Evolutionary conservation across 2,888 invertebrate species (phyloP).

Genomic region (Resseliella maxima): DNA sequence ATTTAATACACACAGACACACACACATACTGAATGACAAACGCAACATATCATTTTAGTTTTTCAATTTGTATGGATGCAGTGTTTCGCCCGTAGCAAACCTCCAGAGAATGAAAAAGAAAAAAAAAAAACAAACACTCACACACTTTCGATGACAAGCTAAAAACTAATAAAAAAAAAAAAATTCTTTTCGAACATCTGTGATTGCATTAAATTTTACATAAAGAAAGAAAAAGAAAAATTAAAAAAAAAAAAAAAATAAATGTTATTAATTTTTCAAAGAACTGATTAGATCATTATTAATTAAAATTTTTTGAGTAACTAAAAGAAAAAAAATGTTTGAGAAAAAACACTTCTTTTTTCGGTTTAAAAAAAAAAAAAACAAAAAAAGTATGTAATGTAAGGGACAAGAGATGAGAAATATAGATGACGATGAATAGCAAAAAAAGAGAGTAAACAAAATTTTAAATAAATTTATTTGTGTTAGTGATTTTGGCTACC

Average conservation of each 20-base stretch:
- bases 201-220: constrained; percentile 57
- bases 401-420: not conserved
- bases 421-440: constrained; percentile 51
- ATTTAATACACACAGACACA: not conserved
- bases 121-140: not conserved
- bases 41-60: constrained; percentile 37
- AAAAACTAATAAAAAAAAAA: constrained; percentile 56
- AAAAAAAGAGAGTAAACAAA: constrained; percentile 54
- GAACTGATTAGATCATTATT: constrained; percentile 61
- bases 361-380: too few relatives aligned
- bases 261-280: constrained; percentile 60
- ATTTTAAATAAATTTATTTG: constrained; percentile 56
- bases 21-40: not conserved
- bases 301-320: constrained; percentile 54
- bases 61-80: not conserved
- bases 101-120: not conserved
- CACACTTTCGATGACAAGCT: constrained; percentile 18
- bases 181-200: constrained; percentile 57
- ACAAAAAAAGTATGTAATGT: not conserved
- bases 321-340: too few relatives aligned
- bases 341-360: not conserved
- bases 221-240: constrained; percentile 8
- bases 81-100: not conserved
- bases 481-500: constrained; percentile 60
- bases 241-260: constrained; percentile 43